Base-by-base conservation (phyloP, 2,113 vertebrate species). In the Tiliqua scincoides region DNA sequence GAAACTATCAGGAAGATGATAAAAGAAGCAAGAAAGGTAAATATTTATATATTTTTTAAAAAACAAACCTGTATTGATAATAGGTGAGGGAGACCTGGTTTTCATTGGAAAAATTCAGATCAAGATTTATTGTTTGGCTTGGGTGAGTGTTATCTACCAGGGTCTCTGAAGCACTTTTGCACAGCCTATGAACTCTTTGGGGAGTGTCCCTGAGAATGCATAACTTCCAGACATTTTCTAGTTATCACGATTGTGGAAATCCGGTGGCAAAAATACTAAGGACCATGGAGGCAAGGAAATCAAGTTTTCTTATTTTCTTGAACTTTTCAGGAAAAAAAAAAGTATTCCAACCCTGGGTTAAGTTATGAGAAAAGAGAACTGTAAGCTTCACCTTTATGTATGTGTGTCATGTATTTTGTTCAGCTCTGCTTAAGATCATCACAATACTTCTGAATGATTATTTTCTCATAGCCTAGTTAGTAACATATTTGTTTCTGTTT, bases 11-110 rank as follows among this genome's bases (percentile, higher is more conserved):
- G 98, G 86, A 99, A 98, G 94, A 95, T 97, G 81, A 97, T 99
- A 78, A 97, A 98, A 92, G 97, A 99, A 83, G 98, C 98, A 82
- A 98, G 96, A 97, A 97, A 98, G 98, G 99, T 99, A 98, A 97
- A 88, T 2, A 11, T 82, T 86, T 17, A 23, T 32, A 18, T 54
- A 74, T 82, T 32, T 83, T 67, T 57, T 87, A 25, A 71, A 79
- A 83, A 83, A 32, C 9, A 48, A n/a, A 76, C 17, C 27, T 37
- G 8, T 11, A 25, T 57, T 35, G 48, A 62, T 71, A 37, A 83
- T 72, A 27, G 4, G 20, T 73, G 17, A 61, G 37, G 35, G 32
- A n/a, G 4, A 37, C 17, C 48, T 52, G 68, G 21, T 76, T 54
- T 54, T 75, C 43, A 71, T 32, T 59, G 65, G 65, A 30, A 77